Evolutionary conservation across 2,888 invertebrate genomes (phyloP).

Genomic region (Phasia obesa): DNA sequence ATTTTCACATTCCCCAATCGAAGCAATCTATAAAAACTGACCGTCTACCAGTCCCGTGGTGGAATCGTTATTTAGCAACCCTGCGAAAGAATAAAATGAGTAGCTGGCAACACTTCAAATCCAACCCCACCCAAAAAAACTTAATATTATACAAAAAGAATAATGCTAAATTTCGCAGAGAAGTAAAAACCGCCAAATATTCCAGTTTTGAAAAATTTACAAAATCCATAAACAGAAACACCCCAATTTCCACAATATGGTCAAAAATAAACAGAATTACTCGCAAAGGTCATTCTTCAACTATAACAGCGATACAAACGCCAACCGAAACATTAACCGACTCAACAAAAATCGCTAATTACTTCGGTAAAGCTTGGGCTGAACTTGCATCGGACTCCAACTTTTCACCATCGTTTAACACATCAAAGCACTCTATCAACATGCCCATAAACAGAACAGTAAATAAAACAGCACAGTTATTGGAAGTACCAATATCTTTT

Average conservation of each 20-base stretch:
- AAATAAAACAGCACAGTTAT: background rate
- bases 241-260: background rate
- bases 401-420: background rate
- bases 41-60: conserved; percentile 12
- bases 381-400: background rate
- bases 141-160: no score
- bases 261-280: background rate
- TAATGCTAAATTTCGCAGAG: no score
- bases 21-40: conserved; percentile 12
- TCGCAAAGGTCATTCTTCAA: background rate
- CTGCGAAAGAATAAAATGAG: conserved; percentile 16
- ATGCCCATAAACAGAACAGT: background rate
- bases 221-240: no score
- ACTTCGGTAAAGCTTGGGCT: background rate
- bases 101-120: conserved; percentile 1
- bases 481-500: no score
- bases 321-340: no score
- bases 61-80: background rate
- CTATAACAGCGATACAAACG: no score
- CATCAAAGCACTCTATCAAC: background rate
- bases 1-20: conserved; percentile 13
- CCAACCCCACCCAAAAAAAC: conserved; percentile 2
- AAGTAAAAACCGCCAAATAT: no score
- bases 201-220: no score
- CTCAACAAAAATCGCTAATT: no score